Evolutionary conservation across 1,140 invertebrate species (phyloP).

Genomic region (Penaeus vannamei): DNA sequence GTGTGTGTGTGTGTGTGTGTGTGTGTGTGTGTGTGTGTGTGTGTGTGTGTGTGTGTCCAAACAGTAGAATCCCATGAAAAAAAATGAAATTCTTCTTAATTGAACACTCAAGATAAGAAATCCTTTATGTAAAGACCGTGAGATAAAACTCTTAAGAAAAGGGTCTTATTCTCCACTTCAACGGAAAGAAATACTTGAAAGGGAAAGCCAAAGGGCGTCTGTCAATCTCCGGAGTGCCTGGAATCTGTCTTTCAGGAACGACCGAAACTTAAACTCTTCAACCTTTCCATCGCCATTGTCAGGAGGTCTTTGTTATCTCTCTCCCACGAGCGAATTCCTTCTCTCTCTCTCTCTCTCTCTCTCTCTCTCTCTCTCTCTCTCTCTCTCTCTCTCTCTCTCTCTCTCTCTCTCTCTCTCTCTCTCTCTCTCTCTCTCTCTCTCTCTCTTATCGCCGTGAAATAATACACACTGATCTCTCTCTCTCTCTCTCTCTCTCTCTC

Average conservation of each 20-base stretch:
- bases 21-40: background rate
- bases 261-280: background rate
- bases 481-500: no score
- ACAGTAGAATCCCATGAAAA: background rate
- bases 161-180: no score
- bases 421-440: no score
- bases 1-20: no score
- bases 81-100: background rate
- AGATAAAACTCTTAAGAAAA: background rate
- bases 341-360: background rate
- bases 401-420: no score
- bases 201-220: no score
- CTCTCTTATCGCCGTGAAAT: background rate
- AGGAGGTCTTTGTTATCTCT: background rate
- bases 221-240: no score
- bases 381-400: no score
- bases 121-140: background rate
- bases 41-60: background rate
- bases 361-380: no score
- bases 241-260: background rate
- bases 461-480: no score
- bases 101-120: background rate
- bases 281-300: background rate
- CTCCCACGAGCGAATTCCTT: background rate
- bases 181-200: no score